These are phyloP conservation scores for Oreohelix idahoensis DNA, from an alignment of 1,140 invertebrate species.

Conservation along the genomic window DNA sequence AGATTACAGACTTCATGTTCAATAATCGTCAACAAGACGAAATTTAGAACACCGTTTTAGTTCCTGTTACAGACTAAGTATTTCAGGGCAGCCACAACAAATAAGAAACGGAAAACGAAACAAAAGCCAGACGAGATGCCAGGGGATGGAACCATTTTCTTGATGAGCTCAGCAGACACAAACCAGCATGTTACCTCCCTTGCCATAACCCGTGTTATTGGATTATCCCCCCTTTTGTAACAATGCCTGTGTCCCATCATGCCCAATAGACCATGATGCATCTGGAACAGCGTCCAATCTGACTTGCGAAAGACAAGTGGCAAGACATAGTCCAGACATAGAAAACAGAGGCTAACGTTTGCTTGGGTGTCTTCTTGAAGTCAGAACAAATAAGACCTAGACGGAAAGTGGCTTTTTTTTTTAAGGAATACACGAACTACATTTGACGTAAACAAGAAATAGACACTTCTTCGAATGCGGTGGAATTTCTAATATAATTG, in stretches of 20 bases:
- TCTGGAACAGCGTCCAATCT: conserved; percentile 19
- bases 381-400: conserved; percentile 17
- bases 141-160: conserved; percentile 8
- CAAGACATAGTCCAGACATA: conserved; percentile 7
- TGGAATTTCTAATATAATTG: no score
- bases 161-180: conserved; percentile 20
- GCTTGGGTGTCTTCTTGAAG: background rate
- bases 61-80: background rate
- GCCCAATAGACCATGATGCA: conserved; percentile 21
- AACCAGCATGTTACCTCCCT: conserved; percentile 30
- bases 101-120: background rate
- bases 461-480: no score
- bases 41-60: background rate
- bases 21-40: background rate
- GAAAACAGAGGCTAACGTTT: background rate
- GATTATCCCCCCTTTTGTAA: conserved; percentile 12
- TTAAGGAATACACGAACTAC: no score
- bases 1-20: background rate
- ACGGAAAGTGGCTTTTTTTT: no score
- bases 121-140: conserved; percentile 1
- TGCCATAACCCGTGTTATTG: conserved; percentile 14
- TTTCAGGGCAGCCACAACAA: conserved; percentile 6
- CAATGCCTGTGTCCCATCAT: conserved; percentile 23
- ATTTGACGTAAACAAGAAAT: no score
- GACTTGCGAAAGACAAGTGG: background rate